A percentile compares a stretch with the other conserved stretches of the same genome.
Evolutionary conservation across 1,140 invertebrate species (phyloP).

Genomic region (Drosophila baimaii): DNA sequence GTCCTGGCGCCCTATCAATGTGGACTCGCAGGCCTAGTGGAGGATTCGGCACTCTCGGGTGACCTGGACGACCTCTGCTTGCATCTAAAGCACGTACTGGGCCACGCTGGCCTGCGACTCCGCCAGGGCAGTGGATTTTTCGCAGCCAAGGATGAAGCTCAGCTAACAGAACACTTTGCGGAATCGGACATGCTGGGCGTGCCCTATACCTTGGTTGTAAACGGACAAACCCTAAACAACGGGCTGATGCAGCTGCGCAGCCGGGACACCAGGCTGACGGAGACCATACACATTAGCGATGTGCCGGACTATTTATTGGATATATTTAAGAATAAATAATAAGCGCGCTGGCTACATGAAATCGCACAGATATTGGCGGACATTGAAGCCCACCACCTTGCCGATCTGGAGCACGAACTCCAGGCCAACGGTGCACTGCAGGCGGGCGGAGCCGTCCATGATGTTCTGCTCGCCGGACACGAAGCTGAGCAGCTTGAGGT

Average conservation of each 20-base stretch:
- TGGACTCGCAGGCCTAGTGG: constrained; percentile 47
- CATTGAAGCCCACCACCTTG: constrained; percentile 89
- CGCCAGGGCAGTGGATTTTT: constrained; percentile 57
- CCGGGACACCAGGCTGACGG: constrained; percentile 89
- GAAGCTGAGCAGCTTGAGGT: constrained; percentile 88
- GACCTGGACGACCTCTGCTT: constrained; percentile 85
- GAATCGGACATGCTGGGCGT: constrained; percentile 85
- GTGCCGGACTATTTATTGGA: constrained; percentile 79
- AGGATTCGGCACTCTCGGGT: constrained; percentile 8
- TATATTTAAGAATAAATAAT: constrained; percentile 59
- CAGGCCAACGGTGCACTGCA: constrained; percentile 90
- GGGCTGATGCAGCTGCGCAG: constrained; percentile 90
- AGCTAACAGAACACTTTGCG: constrained; percentile 48
- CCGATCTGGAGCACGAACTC: constrained; percentile 89
- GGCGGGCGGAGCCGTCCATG: constrained; percentile 87
- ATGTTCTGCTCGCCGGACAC: constrained; percentile 87
- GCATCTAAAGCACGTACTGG: constrained; percentile 85
- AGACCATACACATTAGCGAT: constrained; percentile 81
- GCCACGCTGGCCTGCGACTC: constrained; percentile 83
- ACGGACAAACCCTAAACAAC: constrained; percentile 88
- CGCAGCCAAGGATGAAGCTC: constrained; percentile 10
- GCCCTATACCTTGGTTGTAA: constrained; percentile 85
- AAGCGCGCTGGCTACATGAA: constrained; percentile 85
- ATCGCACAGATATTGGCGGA: constrained; percentile 90
- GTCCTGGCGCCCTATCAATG: constrained; percentile 89